phyloP scores from a whole-genome alignment of 2,888 invertebrate genomes.

The Pyrocoelia pectoralis region DNA sequence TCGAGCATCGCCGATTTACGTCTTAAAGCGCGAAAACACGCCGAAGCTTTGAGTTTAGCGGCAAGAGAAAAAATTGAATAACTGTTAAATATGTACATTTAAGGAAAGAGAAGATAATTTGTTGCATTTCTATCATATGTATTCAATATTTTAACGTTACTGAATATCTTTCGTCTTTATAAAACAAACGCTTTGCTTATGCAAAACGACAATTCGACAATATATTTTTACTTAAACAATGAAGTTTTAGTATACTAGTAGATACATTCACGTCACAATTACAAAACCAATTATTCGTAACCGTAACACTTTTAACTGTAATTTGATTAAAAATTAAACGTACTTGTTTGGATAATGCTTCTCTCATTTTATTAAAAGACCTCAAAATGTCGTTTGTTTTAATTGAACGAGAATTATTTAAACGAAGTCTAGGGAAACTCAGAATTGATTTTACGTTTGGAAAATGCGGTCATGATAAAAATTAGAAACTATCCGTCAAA shows the following conservation, averaged over 20 bases:
- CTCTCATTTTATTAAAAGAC: not conserved
- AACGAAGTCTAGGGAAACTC: too few species aligned
- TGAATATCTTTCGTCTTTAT: slow-evolving; percentile 26
- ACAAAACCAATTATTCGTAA: slow-evolving; percentile 10
- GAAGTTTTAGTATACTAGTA: slow-evolving; percentile 24
- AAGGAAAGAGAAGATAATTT: slow-evolving; percentile 10
- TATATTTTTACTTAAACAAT: slow-evolving; percentile 31
- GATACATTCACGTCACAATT: slow-evolving; percentile 22
- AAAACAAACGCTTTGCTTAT: slow-evolving; percentile 27
- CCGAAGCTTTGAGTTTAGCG: slow-evolving; percentile 82
- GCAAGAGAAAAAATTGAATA: slow-evolving; percentile 46
- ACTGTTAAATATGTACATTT: slow-evolving; percentile 17
- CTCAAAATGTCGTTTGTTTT: not conserved
- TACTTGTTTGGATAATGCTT: slow-evolving; percentile 15
- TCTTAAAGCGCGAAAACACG: slow-evolving; percentile 91
- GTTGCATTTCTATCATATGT: slow-evolving; percentile 20
- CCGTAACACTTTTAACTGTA: slow-evolving; percentile 11
- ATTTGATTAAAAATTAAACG: slow-evolving; percentile 22
- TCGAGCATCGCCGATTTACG: slow-evolving; percentile 94
- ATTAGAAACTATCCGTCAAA: not conserved
- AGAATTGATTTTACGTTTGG: too few species aligned
- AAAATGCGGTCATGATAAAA: not conserved
- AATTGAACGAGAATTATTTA: too few species aligned
- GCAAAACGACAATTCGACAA: slow-evolving; percentile 31
- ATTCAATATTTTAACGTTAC: slow-evolving; percentile 21